Evolutionary conservation across 1,140 invertebrate genomes (phyloP).

Genomic region (Cyphomyrmex costatus): DNA sequence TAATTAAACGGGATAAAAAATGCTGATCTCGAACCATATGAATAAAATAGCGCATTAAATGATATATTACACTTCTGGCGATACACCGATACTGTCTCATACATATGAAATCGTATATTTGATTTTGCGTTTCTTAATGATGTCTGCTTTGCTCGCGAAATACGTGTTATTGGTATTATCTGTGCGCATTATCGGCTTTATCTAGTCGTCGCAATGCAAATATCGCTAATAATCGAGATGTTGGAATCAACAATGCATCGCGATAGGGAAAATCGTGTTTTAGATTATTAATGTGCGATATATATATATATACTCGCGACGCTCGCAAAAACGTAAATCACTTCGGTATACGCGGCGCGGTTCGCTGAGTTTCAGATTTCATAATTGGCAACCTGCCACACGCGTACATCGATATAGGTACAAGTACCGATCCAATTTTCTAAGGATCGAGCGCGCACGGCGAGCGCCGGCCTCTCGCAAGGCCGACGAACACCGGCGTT

Average conservation of each 20-base stretch:
- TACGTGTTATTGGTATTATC: background rate
- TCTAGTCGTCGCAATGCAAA: slow-evolving; percentile 37
- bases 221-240: background rate
- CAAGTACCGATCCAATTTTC: slow-evolving; percentile 52
- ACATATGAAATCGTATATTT: slow-evolving; percentile 8
- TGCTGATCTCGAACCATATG: no score
- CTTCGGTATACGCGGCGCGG: background rate
- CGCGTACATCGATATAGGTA: background rate
- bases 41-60: no score
- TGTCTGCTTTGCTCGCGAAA: background rate
- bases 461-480: slow-evolving; percentile 28
- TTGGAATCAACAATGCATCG: background rate
- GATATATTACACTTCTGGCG: no score
- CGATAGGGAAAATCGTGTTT: slow-evolving; percentile 14
- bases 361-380: slow-evolving; percentile 39
- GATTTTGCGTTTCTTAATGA: background rate
- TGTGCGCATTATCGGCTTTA: background rate
- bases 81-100: background rate
- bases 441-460: slow-evolving; percentile 8
- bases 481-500: slow-evolving; percentile 30
- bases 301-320: no score
- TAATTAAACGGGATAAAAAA: background rate
- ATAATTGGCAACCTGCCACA: slow-evolving; percentile 53
- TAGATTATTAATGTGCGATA: background rate
- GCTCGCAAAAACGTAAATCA: slow-evolving; percentile 24